These are phyloP conservation scores for Mycogona germanica DNA, from an alignment of 2,888 invertebrate genomes.

Conservation along the genomic window DNA sequence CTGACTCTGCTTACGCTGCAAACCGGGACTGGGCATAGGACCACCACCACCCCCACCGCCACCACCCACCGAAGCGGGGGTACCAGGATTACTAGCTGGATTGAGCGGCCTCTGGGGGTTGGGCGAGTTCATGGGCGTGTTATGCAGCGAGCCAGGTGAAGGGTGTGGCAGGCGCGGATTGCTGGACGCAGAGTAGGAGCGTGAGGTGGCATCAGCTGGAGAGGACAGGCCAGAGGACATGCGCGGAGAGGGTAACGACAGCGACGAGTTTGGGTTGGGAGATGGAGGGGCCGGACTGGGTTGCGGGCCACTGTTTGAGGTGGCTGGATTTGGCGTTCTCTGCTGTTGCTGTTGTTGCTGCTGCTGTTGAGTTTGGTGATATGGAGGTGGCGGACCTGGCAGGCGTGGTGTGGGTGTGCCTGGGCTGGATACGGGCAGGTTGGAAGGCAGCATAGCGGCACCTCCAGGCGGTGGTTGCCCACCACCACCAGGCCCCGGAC, in stretches of 20 bases:
- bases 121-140: conserved; percentile 44
- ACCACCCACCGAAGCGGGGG: conserved; percentile 44
- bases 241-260: conserved; percentile 60
- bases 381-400: conserved; percentile 66
- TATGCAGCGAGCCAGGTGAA: conserved; percentile 38
- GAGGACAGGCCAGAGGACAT: conserved; percentile 55
- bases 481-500: conserved; percentile 38
- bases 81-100: conserved; percentile 58
- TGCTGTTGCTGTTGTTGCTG: too few relatives aligned
- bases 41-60: conserved; percentile 37
- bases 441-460: conserved; percentile 18
- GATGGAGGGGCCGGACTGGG: conserved; percentile 58
- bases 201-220: conserved; percentile 46
- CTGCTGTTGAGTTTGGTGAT: conserved; percentile 60
- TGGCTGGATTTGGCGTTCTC: conserved; percentile 51
- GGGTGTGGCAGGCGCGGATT: conserved; percentile 37
- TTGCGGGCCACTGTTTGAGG: conserved; percentile 37
- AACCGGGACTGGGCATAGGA: conserved; percentile 22
- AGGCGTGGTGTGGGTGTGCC: conserved; percentile 26
- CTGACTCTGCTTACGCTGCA: conserved; percentile 20
- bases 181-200: conserved; percentile 39
- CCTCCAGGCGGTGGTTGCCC: conserved; percentile 37
- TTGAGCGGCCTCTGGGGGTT: conserved; percentile 39
- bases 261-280: conserved; percentile 40
- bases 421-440: conserved; percentile 21